Evolutionary conservation across 2,113 vertebrate species (phyloP), one percentile per base, ranked within the genome.

Genomic region (Arizona elegans): DNA sequence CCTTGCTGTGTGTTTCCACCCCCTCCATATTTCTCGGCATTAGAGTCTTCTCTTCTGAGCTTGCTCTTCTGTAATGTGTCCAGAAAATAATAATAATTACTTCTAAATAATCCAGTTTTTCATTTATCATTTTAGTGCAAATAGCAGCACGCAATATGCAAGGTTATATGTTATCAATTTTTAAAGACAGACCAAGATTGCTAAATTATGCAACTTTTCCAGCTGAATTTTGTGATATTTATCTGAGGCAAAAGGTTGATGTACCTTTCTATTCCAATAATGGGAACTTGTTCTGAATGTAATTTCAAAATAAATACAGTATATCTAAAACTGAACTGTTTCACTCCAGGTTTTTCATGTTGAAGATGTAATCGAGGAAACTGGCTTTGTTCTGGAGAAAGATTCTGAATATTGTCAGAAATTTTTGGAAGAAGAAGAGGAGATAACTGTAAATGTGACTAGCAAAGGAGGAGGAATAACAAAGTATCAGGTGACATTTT

Each of bases 401-500:
- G 99, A 99, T 94, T 99, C 99, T 0, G 99, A 99, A 95, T 99
- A 99, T 97, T 97, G 98, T 96, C 99, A 99, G 96, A 99, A 98
- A 93, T 99, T 98, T 93, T 94, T 99, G 92, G 99, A 99, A 94
- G 99, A 99, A 7, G 99, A 99, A 21, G 99, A 99, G 87, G 99
- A 99, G 96, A 97, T 99, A 93, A 98, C 96, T 81, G 8, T 99
- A 95, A 98, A 96, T 7, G 75, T 99, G 96, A 98, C 98, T 23
- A 96, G 97, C 94, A 99, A 98, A 98, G 98, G 98, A 92, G 99
- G 99, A 91, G 98, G 97, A 95, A 97, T 97, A 10, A 93, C 95
- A 55, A 98, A 98, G 88, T 98, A 98, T 91, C 98, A 98, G 98
- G 98, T 98, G 92, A 97, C 93, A 92, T 3, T 8, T 9, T 81